phyloP scores from a whole-genome alignment of 2,113 vertebrate species.

The Anseranas semipalmata region DNA sequence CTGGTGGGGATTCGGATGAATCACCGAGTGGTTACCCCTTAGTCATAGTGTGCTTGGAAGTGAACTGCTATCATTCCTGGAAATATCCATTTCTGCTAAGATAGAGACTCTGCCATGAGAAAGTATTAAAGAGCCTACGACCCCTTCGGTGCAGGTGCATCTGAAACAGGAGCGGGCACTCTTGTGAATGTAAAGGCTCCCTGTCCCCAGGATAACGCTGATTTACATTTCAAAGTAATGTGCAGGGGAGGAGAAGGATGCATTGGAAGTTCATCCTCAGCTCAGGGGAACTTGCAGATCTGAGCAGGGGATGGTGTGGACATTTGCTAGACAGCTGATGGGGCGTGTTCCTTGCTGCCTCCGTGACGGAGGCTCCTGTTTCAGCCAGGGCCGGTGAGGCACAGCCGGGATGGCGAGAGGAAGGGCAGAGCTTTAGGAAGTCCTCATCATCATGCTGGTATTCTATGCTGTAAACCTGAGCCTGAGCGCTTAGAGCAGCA shows the following conservation, averaged over 20 bases:
- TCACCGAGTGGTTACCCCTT: neutral
- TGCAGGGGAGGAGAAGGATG: neutral
- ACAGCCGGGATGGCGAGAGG: too few species aligned
- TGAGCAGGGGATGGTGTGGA: neutral
- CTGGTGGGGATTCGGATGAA: neutral
- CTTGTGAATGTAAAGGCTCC: neutral
- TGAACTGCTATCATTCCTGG: neutral
- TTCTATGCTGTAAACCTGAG: neutral
- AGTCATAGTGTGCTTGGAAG: neutral
- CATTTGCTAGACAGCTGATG: neutral
- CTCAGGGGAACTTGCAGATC: neutral
- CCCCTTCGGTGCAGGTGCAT: neutral
- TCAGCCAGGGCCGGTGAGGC: neutral
- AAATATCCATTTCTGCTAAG: neutral
- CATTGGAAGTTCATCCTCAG: fast-evolving
- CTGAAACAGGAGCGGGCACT: neutral
- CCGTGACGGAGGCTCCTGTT: too few species aligned
- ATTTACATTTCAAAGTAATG: neutral
- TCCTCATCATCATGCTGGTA: neutral
- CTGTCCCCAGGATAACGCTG: neutral
- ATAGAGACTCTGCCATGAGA: neutral
- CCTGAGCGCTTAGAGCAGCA: neutral
- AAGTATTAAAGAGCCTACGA: neutral
- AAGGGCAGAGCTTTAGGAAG: neutral
- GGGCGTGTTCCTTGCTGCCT: neutral